Percentiles rank a stretch among this genome's conserved stretches.
Conservation (phyloP, 2,888 invertebrate species). For the Ernsta delagoae region DNA sequence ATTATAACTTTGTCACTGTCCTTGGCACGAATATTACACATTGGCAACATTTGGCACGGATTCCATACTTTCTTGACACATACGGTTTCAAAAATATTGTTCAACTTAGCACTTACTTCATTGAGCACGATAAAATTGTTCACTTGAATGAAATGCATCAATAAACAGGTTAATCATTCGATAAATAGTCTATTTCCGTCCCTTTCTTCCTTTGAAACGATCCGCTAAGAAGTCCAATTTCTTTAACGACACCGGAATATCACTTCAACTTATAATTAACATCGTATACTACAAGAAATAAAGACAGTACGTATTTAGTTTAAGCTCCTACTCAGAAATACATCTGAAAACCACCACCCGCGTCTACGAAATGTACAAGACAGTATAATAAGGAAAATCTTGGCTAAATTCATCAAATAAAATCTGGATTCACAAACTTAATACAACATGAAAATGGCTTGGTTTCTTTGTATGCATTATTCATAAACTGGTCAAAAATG, state of each 20-base stretch:
- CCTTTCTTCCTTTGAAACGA: background rate
- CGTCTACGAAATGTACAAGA: background rate
- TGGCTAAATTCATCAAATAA: background rate
- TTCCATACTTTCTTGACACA: background rate
- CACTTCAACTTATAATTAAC: conserved; percentile 7
- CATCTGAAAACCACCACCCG: background rate
- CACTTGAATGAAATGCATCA: background rate
- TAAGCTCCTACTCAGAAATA: background rate
- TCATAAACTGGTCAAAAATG: no score
- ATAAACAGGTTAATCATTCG: background rate
- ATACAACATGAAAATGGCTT: no score
- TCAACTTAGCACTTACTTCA: background rate
- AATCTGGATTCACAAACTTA: background rate
- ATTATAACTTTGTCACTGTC: conserved; percentile 28
- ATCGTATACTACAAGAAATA: conserved; percentile 5
- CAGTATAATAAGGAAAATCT: background rate
- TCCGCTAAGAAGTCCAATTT: background rate
- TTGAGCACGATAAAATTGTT: background rate
- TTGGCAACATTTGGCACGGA: conserved; percentile 20
- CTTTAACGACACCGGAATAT: background rate
- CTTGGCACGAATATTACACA: conserved; percentile 20
- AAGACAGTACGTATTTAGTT: background rate
- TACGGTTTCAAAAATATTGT: background rate
- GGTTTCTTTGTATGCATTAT: no score
- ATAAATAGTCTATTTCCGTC: background rate